Evolutionary conservation across 2,797 vertebrate genomes (phyloP).

Genomic region (Sitta carolinensis): DNA sequence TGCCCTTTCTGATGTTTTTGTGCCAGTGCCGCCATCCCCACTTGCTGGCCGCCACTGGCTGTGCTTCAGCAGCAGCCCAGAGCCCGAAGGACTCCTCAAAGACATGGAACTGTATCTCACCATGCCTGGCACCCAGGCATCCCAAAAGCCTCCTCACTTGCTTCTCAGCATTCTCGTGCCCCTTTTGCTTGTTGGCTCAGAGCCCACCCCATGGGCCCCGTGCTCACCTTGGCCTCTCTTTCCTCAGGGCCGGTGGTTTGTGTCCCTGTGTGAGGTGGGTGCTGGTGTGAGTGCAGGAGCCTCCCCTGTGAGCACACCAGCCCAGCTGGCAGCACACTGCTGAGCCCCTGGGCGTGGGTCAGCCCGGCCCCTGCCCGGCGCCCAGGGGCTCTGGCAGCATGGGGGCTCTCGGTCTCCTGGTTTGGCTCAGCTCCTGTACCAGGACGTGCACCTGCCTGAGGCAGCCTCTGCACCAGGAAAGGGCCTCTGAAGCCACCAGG

Average conservation of each 20-base stretch:
- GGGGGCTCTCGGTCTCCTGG: fast-evolving
- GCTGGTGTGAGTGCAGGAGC: fast-evolving
- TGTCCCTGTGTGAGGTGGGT: fast-evolving
- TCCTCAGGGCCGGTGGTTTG: neutral
- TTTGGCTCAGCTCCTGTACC: neutral
- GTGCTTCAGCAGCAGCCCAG: neutral
- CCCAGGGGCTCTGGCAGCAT: fast-evolving
- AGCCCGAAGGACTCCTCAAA: neutral
- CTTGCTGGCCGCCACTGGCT: neutral
- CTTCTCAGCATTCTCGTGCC: too few species aligned
- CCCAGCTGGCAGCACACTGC: fast-evolving
- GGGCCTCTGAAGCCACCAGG: neutral
- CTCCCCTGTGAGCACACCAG: too few species aligned
- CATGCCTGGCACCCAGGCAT: fast-evolving
- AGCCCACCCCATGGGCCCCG: fast-evolving
- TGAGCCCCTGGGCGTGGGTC: neutral
- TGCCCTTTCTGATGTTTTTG: neutral
- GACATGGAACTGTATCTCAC: fast-evolving
- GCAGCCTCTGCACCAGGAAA: neutral
- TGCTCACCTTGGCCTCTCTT: neutral
- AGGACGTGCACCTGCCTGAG: neutral
- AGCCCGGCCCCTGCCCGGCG: neutral
- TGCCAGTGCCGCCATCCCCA: neutral
- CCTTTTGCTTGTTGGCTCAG: neutral
- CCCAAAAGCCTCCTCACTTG: fast-evolving